Percentiles rank a stretch among this genome's conserved stretches.
phyloP scores from a whole-genome alignment of 2,797 vertebrate genomes.

The Poeciliopsis infans region DNA sequence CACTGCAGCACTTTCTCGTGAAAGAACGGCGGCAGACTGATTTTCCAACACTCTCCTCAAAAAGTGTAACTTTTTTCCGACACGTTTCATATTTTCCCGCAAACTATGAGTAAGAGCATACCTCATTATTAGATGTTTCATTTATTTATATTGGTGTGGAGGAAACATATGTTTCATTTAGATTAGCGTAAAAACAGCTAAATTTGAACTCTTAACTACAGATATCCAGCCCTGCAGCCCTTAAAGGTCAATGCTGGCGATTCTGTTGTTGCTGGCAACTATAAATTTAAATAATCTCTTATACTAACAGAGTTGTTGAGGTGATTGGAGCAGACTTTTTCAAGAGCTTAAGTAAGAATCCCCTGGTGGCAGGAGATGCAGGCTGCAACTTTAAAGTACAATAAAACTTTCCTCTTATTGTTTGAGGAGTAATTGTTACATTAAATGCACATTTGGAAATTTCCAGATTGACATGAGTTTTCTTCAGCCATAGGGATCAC shows the following conservation, averaged over 20 bases:
- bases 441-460: slow-evolving; percentile 16
- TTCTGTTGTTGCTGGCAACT: not conserved
- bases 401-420: not conserved
- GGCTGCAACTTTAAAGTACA: slow-evolving; percentile 4
- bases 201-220: not conserved
- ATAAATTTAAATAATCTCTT: not conserved
- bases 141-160: not conserved
- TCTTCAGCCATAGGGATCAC: not conserved
- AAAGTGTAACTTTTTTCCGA: not conserved
- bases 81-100: not conserved
- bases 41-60: not conserved
- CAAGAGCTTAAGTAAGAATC: not conserved
- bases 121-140: not conserved
- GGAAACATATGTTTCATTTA: not conserved
- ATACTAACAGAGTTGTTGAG: not conserved
- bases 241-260: not conserved
- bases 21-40: not conserved
- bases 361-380: not conserved
- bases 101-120: not conserved
- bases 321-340: not conserved
- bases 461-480: not conserved
- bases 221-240: not conserved
- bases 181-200: not conserved
- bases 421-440: slow-evolving; percentile 3
- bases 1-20: not conserved